These are phyloP conservation scores for Trachelus troglodyta DNA, from an alignment of 2,888 invertebrate genomes.

Conservation along the genomic window DNA sequence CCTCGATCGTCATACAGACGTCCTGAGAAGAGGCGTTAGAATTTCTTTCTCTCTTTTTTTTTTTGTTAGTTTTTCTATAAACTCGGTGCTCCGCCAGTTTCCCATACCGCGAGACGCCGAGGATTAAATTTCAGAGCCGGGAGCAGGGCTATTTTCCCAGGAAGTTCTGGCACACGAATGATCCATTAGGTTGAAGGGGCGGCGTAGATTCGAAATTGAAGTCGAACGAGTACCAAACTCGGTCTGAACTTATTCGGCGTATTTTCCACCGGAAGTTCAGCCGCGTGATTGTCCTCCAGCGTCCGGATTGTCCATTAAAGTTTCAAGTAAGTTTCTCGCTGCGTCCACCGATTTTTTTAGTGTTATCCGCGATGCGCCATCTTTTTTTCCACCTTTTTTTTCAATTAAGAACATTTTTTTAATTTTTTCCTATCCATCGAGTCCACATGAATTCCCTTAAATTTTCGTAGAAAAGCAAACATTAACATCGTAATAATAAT, in stretches of 20 bases:
- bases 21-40: neutral
- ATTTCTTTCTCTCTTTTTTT: neutral
- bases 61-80: neutral
- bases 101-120: neutral
- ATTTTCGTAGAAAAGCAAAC: neutral
- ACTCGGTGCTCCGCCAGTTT: neutral
- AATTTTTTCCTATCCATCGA: neutral
- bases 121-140: neutral
- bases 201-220: neutral
- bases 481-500: no score
- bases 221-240: neutral
- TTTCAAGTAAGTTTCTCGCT: slow-evolving; percentile 46
- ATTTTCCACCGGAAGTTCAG: slow-evolving; percentile 3
- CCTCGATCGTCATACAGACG: neutral
- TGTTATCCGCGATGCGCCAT: neutral
- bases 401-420: neutral
- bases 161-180: neutral
- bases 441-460: neutral
- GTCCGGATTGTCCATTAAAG: slow-evolving; percentile 55
- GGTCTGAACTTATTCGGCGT: neutral
- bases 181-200: neutral
- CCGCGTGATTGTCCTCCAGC: slow-evolving; percentile 39
- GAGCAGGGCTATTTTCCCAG: neutral
- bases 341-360: neutral
- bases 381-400: neutral